Evolutionary conservation across 2,113 vertebrate species (phyloP).

Genomic region (Columbina picui): DNA sequence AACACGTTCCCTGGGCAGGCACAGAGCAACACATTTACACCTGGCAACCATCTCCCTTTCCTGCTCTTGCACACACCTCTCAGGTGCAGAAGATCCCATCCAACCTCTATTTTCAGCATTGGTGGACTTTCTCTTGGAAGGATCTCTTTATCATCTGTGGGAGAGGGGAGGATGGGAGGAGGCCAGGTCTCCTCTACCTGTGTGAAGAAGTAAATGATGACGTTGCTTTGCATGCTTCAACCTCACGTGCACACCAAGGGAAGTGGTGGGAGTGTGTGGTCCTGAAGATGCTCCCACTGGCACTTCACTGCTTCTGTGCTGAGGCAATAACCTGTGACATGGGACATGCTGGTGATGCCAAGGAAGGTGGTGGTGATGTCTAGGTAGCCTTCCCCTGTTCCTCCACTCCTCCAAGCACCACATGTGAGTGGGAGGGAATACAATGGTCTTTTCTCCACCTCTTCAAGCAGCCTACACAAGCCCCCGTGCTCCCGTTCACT

Average conservation of each 20-base stretch:
- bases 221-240: not conserved
- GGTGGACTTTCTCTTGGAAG: not conserved
- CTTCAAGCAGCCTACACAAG: not conserved
- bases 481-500: not conserved
- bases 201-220: not conserved
- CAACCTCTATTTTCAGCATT: not conserved
- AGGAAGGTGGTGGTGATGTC: not conserved
- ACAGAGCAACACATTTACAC: not conserved
- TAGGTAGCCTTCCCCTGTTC: not conserved
- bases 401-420: not conserved
- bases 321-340: rapidly evolving
- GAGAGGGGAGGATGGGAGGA: not conserved
- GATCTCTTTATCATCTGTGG: not conserved
- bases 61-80: not conserved
- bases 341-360: not conserved
- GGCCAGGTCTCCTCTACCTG: not conserved
- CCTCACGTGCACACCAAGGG: not conserved
- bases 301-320: not conserved
- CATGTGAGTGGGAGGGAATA: not conserved
- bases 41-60: not conserved
- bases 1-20: not conserved
- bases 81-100: not conserved
- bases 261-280: not conserved
- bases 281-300: not conserved
- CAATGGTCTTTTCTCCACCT: not conserved